Base-by-base conservation (phyloP, 1,140 invertebrate genomes). In the Caenorhabditis remanei region DNA sequence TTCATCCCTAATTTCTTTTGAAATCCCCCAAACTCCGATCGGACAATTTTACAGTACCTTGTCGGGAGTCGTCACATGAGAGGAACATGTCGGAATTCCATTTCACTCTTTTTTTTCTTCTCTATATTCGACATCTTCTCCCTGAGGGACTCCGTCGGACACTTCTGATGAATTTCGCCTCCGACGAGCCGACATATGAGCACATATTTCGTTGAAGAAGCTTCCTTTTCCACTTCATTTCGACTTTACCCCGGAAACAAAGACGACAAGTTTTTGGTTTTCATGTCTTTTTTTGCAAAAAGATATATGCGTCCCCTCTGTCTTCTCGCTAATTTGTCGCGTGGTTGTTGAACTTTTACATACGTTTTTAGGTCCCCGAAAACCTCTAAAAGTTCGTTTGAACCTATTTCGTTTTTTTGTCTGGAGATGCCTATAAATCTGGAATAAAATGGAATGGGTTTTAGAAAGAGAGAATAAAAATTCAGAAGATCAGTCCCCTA, bases 81-180 rank as follows among this genome's bases (percentile, higher is more conserved):
- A 50, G 0, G 50, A 53, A 53, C 19, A 63, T 53, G 71, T 40
- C 43, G 41, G 43, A n/a, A 19, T n/a, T 24, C 40, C 65, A 71
- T 46, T 46, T 71, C 65, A 71, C 65, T 61, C 24, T 79, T 8
- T 43, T 79, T 48, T 79, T 50, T 48, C 43, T 46, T 43, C n/a
- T 79, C 71, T n/a, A 71, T 50, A 79, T 79, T 50, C 46, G 71
- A 79, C 71, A 79, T 40, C 71, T 79, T 79, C 71, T 79, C 71
- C 71, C 46, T 53, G 8, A 79, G 71, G 71, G 46, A 50, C 71
- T 50, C 9, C 71, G 8, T 79, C 71, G 71, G 71, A 79, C 71
- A 79, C 71, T 79, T 79, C 71, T 79, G 71, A 79, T 79, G 71
- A 79, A 79, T 79, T 79, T 79, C 46, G 71, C 46, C 43, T 48